Evolutionary conservation across 1,140 invertebrate genomes (phyloP).

Genomic region (Sitophilus oryzae): DNA sequence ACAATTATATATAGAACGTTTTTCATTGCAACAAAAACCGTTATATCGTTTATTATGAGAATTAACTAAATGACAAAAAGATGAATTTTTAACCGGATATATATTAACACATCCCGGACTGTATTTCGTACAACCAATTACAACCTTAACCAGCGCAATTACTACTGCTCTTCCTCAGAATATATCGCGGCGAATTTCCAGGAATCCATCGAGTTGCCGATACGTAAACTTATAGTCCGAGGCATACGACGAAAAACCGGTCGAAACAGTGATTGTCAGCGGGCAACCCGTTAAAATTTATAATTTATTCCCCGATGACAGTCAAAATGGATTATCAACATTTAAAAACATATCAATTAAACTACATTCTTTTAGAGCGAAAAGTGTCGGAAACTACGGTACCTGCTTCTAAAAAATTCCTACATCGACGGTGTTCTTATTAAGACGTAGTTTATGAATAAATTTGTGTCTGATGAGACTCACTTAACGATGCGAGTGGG

Average conservation of each 20-base stretch:
- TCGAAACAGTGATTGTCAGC: conserved; percentile 21
- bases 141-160: no score
- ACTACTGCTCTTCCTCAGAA: no score
- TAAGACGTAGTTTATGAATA: conserved; percentile 19
- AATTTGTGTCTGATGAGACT: conserved; percentile 7
- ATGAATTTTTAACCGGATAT: no score
- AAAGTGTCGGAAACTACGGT: conserved; percentile 20
- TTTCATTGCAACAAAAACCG: no score
- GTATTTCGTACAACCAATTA: no score
- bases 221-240: no score
- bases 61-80: no score
- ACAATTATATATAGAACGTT: no score
- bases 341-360: conserved; percentile 27
- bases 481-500: conserved; percentile 7
- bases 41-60: no score
- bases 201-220: neutral
- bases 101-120: no score
- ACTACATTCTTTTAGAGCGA: conserved; percentile 14
- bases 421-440: conserved; percentile 16
- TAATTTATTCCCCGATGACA: conserved; percentile 24
- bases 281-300: conserved; percentile 22
- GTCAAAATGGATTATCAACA: conserved; percentile 25
- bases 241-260: conserved; percentile 17
- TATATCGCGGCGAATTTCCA: neutral
- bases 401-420: conserved; percentile 19